Evolutionary conservation across 1,140 invertebrate species (phyloP), one percentile per base, ranked within the genome.

Genomic region (Macrocentrus cingulum): DNA sequence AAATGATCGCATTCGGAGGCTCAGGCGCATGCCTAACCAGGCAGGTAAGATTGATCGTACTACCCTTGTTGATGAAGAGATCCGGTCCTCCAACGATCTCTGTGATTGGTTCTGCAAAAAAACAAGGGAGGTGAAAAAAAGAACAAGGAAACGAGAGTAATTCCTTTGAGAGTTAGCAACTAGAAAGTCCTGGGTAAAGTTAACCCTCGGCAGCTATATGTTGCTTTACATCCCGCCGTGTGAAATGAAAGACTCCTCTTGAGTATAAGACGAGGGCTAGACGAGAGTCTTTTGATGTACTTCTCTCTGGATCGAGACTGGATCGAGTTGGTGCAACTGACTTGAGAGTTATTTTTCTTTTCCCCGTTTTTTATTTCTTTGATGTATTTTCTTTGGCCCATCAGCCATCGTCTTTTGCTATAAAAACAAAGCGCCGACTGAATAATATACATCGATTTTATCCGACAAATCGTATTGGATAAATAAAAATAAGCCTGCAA

Each of bases 11-110:
- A 20, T 84, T 84, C 1, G 91, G 91, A 22, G 91, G 91, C 69
- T 92, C 90, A 13, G 91, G 91, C 15, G 88, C 87, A 66, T 88
- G 89, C 66, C 84, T 84, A 7, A 94, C 89, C 60, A 91, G 83
- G 76, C 92, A 94, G 1, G 91, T 94, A 45, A 94, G 77, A 80
- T 94, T 94, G 74, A 94, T 92, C 34, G 91, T 92, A 61, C 90
- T 92, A 39, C 90, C 91, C 66, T 87, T 87, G 78, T 93, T 90
- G 69, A 94, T 90, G 77, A 88, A 91, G 61, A 94, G 71, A 65
- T 92, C 90, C 0, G 88, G 85, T 16, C 88, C 90, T 9, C 91
- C 91, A 51, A 89, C 74, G 58, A 94, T 89, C 73, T 91, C 87
- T 1, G 91, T 92, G 62, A 91, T 87, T 22, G 91, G 91, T 72